Evolutionary conservation across 1,140 invertebrate species (phyloP).

Genomic region (Orussus abietinus): DNA sequence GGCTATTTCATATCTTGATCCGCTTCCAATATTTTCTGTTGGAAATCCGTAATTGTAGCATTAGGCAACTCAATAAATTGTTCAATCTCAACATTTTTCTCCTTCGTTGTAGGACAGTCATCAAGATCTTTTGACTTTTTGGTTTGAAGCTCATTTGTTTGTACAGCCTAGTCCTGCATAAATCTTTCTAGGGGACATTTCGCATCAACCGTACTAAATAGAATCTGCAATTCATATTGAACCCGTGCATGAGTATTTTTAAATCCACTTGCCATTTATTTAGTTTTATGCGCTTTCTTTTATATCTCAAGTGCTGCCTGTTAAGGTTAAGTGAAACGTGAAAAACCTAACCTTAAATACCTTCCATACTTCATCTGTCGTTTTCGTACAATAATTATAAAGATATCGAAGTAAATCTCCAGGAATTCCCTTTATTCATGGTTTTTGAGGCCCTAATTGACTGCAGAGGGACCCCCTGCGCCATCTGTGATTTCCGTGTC

Average conservation of each 20-base stretch:
- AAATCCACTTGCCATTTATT: constrained; percentile 45
- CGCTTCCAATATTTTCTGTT: constrained; percentile 75
- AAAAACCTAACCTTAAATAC: no score
- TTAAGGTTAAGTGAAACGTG: no score
- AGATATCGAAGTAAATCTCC: no score
- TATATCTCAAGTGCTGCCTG: constrained; percentile 64
- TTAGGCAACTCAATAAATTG: constrained; percentile 69
- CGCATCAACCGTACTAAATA: constrained; percentile 70
- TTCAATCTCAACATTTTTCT: constrained; percentile 58
- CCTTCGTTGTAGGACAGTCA: constrained; percentile 33
- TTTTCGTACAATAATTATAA: no score
- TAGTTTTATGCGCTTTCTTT: constrained; percentile 51
- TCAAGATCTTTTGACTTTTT: constrained; percentile 28
- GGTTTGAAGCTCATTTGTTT: constrained; percentile 50
- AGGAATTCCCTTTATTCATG: no score
- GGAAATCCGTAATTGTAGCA: constrained; percentile 78
- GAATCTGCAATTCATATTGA: constrained; percentile 70
- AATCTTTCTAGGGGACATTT: constrained; percentile 70
- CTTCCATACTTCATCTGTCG: no score
- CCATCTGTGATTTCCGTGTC: no score
- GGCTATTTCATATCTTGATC: constrained; percentile 60
- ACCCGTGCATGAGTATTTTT: constrained; percentile 56
- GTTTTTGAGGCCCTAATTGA: no score
- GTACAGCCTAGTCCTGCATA: constrained; percentile 67
- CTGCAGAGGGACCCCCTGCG: no score